These are phyloP conservation scores for Phoeniculus purpureus DNA, from an alignment of 2,797 vertebrate species.

Conservation along the genomic window DNA sequence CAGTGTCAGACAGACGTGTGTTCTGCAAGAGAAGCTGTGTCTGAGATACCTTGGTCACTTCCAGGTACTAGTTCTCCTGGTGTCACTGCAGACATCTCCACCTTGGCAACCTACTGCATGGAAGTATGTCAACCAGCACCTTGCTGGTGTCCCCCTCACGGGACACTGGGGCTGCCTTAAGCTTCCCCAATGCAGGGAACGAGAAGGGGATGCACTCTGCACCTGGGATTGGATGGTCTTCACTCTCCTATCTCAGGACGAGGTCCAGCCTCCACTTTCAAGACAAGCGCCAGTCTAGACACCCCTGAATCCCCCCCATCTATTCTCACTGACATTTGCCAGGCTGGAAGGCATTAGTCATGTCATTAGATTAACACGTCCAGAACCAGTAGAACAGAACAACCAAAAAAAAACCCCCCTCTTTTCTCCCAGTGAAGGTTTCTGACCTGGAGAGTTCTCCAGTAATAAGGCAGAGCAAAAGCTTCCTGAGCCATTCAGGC, in stretches of 20 bases:
- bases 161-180: background rate
- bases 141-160: background rate
- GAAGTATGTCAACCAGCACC: background rate
- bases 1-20: background rate
- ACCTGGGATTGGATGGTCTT: fast-evolving
- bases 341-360: background rate
- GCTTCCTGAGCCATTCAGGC: background rate
- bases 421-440: background rate
- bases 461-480: background rate
- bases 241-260: background rate
- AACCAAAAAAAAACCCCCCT: background rate
- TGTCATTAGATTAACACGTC: background rate
- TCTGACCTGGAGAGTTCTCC: slow-evolving; percentile 4
- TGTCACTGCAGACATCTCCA: background rate
- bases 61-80: background rate
- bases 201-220: background rate
- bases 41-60: background rate
- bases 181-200: background rate
- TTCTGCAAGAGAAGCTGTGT: background rate
- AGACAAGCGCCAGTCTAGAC: background rate
- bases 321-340: background rate
- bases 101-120: background rate
- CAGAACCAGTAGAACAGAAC: background rate
- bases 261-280: background rate
- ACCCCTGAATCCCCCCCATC: background rate